Evolutionary conservation across 2,113 vertebrate genomes (phyloP), one percentile per base, ranked within the genome.

Genomic region (Elanus axillaris): DNA sequence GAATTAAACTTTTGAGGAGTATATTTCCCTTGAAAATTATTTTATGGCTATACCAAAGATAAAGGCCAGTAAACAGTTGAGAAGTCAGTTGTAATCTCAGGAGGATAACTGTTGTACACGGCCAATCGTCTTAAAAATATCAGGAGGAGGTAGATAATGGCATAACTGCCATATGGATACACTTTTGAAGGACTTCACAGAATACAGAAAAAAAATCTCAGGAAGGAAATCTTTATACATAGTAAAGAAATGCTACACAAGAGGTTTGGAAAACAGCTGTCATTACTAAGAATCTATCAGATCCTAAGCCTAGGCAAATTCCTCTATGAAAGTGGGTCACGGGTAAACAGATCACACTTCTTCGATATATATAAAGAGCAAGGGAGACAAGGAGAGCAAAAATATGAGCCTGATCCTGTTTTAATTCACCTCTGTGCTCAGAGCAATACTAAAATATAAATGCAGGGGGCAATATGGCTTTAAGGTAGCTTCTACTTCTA

Each of bases 391-490:
- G 16, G 34, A 90, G 10, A 60, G 34, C 15, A 69, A 92, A 90
- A 82, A n/a, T 45, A 58, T 15, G n/a, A 85, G 25, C 26, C 29
- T 66, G 20, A 43, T 40, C 40, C 56, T 76, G 31, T 13, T 75
- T 66, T 79, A 53, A 40, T 85, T 87, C 12, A 47, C 62, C 19
- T 45, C 62, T 40, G 32, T 85, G 29, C 20, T 89, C 58, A 85
- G 42, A 95, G 95, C 67, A 96, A 64, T 94, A 93, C 93, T 93
- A 60, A 40, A 81, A 72, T 68, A 86, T 72, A 91, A 92, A 93
- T 89, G 60, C 91, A 96, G 95, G 91, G 93, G 91, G 88, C 93
- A 96, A 97, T 92, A 87, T 94, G 95, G 66, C 69, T 94, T 95
- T 94, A 88, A 94, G 69, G 77, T 82, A 93, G 69, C 42, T 93